Percentiles rank a stretch among this genome's conserved stretches.
Evolutionary conservation across 2,888 invertebrate species (phyloP).

Genomic region (Carcina quercana): DNA sequence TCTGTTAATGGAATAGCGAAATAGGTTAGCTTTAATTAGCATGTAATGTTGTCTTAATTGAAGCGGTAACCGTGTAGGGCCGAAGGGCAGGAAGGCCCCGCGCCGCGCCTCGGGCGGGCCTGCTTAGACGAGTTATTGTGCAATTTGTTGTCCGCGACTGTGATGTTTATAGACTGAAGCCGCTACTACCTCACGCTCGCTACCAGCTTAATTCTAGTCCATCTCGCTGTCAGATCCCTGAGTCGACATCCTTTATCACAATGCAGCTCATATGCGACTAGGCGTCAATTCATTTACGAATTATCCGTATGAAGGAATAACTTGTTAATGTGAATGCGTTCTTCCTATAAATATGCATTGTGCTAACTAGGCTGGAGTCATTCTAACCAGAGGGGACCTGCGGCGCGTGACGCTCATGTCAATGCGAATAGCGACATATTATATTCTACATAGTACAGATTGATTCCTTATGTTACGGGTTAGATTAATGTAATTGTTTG

Average conservation of each 20-base stretch:
- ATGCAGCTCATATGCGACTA: too few species aligned
- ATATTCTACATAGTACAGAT: conserved; percentile 32
- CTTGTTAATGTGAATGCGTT: too few species aligned
- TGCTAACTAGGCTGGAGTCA: too few species aligned
- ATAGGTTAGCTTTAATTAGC: conserved; percentile 69
- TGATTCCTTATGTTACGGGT: conserved; percentile 53
- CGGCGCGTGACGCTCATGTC: conserved; percentile 45
- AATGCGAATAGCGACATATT: conserved; percentile 52
- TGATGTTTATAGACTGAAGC: conserved; percentile 80
- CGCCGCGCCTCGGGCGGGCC: conserved; percentile 38
- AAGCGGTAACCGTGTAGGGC: conserved; percentile 49
- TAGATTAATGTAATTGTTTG: conserved; percentile 50
- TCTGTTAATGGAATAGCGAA: conserved; percentile 61
- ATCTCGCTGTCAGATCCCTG: conserved; percentile 36
- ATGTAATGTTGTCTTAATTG: conserved; percentile 48
- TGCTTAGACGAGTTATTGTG: conserved; percentile 65
- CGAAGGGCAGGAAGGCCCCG: conserved; percentile 41
- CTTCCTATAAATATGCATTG: too few species aligned
- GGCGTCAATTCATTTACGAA: too few species aligned
- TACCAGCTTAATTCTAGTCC: conserved; percentile 65
- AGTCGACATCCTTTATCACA: not conserved
- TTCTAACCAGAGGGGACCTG: too few species aligned
- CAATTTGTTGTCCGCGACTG: conserved; percentile 77
- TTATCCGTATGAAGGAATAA: too few species aligned
- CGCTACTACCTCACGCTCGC: conserved; percentile 73